Conservation (phyloP, 2,113 vertebrate genomes). For the Chinchilla lanigera region DNA sequence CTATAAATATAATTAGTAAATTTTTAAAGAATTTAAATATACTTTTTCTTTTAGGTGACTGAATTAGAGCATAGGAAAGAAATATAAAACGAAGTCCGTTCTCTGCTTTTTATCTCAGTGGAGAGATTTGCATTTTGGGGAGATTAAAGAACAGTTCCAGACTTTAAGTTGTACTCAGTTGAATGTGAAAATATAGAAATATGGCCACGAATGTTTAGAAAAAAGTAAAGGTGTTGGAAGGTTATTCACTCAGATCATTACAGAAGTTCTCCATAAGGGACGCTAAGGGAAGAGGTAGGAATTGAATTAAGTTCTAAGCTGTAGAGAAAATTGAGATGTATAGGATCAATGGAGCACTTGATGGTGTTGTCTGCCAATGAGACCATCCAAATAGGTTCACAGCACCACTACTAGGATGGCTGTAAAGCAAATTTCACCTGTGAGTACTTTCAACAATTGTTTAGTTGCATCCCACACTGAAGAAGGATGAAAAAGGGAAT, state of each 20-base stretch:
- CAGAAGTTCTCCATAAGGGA: neutral
- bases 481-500: neutral
- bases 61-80: constrained; percentile 70
- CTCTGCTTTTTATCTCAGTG: constrained; percentile 57
- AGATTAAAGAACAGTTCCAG: constrained; percentile 57
- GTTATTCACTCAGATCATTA: neutral
- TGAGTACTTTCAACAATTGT: neutral
- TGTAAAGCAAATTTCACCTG: constrained; percentile 41
- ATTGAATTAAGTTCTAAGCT: constrained; percentile 23
- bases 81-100: constrained; percentile 71
- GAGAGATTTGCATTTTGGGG: constrained; percentile 62
- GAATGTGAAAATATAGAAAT: constrained; percentile 36
- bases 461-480: neutral
- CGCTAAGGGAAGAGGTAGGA: neutral
- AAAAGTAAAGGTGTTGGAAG: neutral
- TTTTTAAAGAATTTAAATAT: constrained; percentile 69
- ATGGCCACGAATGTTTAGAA: neutral
- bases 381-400: neutral
- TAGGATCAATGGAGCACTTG: neutral
- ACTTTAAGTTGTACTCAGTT: constrained; percentile 8
- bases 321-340: neutral
- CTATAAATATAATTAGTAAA: constrained; percentile 60
- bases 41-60: constrained; percentile 40
- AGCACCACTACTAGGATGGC: neutral
- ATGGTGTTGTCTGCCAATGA: neutral